Base-by-base conservation (phyloP, 2,797 vertebrate species). In the Mormyrus proboscirostris region DNA sequence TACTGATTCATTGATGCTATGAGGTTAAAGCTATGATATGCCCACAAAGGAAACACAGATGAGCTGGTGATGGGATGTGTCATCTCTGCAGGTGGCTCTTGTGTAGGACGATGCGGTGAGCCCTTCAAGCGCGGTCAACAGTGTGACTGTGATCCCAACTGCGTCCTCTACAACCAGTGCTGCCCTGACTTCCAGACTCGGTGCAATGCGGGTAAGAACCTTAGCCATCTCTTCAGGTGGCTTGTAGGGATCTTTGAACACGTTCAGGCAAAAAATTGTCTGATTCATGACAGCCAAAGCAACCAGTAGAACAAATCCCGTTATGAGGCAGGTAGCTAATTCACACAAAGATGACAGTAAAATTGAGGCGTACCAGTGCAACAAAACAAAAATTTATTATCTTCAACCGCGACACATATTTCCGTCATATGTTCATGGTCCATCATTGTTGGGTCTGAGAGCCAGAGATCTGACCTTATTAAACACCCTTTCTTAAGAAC, bases 61-160 rank as follows among this genome's bases (percentile, higher is more conserved):
- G 49, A 25, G 44, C 10, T 44, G 33, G 29, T 91, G 69, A 85
- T 38, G 59, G 7, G 33, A 33, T 76, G 12, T 76, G 79, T 1
- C 53, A n/a, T 84, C 33, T 88, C 90, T 2, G 9, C 94, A 98
- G 97, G 92, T 38, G 90, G 82, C 87, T 98, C 98, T 88, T 99
- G 98, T 92, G 94, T 90, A 92, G 97, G 97, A 84, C 96, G 97
- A 88, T 99, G 98, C 92, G 95, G 94, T 0, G 97, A 98, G 91
- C 0, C 90, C 3, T 98, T 97, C 55, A 90, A 92, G 14, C 94
- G 97, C 51, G 98, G 98, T 22, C 94, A 93, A 62, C 91, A 90
- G 49, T 99, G 98, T 0, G 96, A 97, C 88, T 99, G 98, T 4
- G 97, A 98, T 0, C 22, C 92, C 0, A 93, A 95, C 0, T 98